A percentile compares a stretch with the other conserved stretches of the same genome.
phyloP scores from a whole-genome alignment of 2,888 invertebrate species.

The Zootermopsis nevadensis region DNA sequence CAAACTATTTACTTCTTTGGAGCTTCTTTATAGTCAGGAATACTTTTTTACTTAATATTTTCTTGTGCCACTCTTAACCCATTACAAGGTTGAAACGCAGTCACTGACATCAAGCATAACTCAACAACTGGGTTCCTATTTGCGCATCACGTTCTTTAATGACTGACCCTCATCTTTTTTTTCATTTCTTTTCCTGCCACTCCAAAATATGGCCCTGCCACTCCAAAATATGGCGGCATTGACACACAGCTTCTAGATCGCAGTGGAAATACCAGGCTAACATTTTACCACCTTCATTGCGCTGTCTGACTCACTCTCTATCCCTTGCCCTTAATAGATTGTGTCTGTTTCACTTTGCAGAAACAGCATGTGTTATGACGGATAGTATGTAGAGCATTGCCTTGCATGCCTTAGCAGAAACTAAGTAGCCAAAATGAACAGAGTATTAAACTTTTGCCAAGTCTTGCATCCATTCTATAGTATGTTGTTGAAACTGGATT shows the following conservation, averaged over 20 bases:
- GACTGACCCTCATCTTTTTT: constrained; percentile 44
- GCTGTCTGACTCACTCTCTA: constrained; percentile 51
- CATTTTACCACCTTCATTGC: constrained; percentile 52
- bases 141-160: constrained; percentile 29
- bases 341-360: constrained; percentile 57
- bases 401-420: background rate
- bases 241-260: constrained; percentile 45
- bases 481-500: background rate
- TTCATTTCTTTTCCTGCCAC: constrained; percentile 45
- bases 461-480: background rate
- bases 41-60: background rate
- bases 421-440: background rate
- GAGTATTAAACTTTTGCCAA: background rate
- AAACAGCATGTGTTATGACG: constrained; percentile 30
- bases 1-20: background rate
- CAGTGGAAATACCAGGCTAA: constrained; percentile 43
- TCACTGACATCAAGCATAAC: background rate
- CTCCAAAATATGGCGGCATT: constrained; percentile 37
- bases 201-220: constrained; percentile 16
- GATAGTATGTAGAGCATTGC: background rate
- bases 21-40: background rate
- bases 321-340: constrained; percentile 55
- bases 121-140: constrained; percentile 26
- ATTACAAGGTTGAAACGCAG: constrained; percentile 3
- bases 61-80: background rate